These are phyloP conservation scores for Podiceps cristatus DNA, from an alignment of 2,113 vertebrate genomes.

Conservation along the genomic window DNA sequence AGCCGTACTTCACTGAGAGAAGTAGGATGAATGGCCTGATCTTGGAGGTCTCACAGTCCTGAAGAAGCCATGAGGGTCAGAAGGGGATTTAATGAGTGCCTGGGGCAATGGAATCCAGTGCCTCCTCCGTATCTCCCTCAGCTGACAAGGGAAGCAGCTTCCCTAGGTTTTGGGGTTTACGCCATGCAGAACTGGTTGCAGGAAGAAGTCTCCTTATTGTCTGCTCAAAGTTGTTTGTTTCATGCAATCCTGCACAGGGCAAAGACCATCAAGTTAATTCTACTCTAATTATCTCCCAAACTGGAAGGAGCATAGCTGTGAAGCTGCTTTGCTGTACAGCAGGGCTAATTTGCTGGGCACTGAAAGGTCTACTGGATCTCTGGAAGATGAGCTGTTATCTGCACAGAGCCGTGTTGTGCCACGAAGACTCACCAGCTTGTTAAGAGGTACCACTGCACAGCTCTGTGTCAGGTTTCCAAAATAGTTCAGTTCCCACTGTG, in stretches of 20 bases:
- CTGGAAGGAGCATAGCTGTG: not conserved
- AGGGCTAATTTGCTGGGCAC: not conserved
- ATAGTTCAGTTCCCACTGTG: not conserved
- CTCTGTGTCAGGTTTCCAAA: not conserved
- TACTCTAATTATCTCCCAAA: not conserved
- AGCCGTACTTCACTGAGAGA: not conserved
- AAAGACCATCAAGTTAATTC: not conserved
- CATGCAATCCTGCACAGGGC: not conserved
- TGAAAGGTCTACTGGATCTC: not conserved
- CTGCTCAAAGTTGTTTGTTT: not conserved
- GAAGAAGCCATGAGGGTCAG: not conserved
- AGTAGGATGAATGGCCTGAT: not conserved
- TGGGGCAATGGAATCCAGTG: not conserved
- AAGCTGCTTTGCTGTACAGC: not conserved
- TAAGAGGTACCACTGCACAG: not conserved
- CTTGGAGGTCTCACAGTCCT: not conserved
- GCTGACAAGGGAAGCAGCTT: not conserved
- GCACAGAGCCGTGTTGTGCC: not conserved
- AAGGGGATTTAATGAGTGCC: not conserved
- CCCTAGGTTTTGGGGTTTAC: not conserved
- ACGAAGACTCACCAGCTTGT: not conserved
- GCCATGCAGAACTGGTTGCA: not conserved
- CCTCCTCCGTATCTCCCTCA: not conserved
- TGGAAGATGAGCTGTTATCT: not conserved
- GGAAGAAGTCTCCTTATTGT: not conserved